Conservation (phyloP, 2,797 vertebrate species). For the Phoeniculus purpureus region DNA sequence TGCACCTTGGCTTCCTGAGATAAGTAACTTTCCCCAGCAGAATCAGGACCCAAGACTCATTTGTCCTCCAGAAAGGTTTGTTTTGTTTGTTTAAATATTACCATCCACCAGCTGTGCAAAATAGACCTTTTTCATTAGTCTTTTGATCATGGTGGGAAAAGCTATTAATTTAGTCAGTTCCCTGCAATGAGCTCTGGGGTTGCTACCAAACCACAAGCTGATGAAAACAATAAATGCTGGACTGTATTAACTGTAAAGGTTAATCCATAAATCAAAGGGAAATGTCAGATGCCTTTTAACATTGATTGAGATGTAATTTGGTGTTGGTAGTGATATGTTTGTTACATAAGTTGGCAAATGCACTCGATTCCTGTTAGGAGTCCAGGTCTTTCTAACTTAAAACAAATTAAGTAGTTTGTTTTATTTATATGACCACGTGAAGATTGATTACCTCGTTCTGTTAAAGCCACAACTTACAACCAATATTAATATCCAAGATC, state of each 20-base stretch:
- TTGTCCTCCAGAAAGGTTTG: constrained; percentile 14
- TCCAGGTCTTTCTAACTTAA: constrained; percentile 34
- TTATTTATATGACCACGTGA: constrained; percentile 42
- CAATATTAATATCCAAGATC: neutral
- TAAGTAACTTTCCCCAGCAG: neutral
- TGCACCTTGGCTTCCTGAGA: neutral
- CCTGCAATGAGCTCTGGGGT: constrained; percentile 57
- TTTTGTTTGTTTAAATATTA: constrained; percentile 68
- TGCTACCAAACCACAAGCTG: constrained; percentile 62
- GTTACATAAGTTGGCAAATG: constrained; percentile 64
- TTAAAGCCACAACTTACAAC: neutral
- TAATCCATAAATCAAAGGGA: constrained; percentile 81
- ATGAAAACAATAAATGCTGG: constrained; percentile 70
- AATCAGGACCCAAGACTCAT: constrained; percentile 13
- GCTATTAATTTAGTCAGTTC: constrained; percentile 74
- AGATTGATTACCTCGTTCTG: constrained; percentile 44
- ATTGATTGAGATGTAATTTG: constrained; percentile 79
- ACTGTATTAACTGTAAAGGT: constrained; percentile 76
- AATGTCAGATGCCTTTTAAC: constrained; percentile 80
- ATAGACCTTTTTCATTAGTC: constrained; percentile 54
- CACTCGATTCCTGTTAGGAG: constrained; percentile 27
- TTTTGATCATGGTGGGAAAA: constrained; percentile 65
- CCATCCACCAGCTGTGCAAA: constrained; percentile 54
- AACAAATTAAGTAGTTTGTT: constrained; percentile 67
- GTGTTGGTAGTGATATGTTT: constrained; percentile 50